These are phyloP conservation scores for Arctocebus calabarensis DNA, from an alignment of 2,797 vertebrate genomes.

Conservation along the genomic window DNA sequence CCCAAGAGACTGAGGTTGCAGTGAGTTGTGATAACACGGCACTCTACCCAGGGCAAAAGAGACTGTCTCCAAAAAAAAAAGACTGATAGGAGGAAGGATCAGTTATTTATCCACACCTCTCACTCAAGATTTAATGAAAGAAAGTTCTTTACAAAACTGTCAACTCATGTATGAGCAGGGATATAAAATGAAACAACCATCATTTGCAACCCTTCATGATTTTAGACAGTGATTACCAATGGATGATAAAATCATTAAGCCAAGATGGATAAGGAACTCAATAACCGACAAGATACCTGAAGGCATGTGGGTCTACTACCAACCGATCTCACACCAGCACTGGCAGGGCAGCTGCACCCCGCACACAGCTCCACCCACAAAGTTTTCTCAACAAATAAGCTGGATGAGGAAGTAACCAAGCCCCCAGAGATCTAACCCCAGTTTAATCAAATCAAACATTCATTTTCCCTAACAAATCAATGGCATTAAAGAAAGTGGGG, in stretches of 20 bases:
- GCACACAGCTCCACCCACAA: neutral
- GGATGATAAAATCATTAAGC: accelerated
- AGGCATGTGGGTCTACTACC: neutral
- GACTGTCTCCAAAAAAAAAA: too few species aligned
- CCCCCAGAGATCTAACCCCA: neutral
- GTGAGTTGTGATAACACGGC: too few species aligned
- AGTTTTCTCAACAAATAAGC: neutral
- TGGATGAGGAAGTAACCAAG: neutral
- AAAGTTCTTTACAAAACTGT: neutral
- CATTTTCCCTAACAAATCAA: neutral
- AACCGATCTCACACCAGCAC: neutral
- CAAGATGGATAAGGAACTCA: accelerated
- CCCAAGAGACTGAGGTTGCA: too few species aligned
- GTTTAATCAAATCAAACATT: neutral
- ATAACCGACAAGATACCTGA: neutral
- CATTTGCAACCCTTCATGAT: neutral
- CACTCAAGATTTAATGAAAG: neutral
- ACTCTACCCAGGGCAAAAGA: too few species aligned
- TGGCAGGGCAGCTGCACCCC: neutral
- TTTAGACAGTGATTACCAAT: neutral
- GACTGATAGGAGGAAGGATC: neutral
- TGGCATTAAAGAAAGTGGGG: too few species aligned
- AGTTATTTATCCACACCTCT: accelerated
- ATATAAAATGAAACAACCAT: accelerated
- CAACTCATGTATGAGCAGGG: accelerated